Base-by-base conservation (phyloP, 2,113 vertebrate genomes). In the Dinomys branickii region DNA sequence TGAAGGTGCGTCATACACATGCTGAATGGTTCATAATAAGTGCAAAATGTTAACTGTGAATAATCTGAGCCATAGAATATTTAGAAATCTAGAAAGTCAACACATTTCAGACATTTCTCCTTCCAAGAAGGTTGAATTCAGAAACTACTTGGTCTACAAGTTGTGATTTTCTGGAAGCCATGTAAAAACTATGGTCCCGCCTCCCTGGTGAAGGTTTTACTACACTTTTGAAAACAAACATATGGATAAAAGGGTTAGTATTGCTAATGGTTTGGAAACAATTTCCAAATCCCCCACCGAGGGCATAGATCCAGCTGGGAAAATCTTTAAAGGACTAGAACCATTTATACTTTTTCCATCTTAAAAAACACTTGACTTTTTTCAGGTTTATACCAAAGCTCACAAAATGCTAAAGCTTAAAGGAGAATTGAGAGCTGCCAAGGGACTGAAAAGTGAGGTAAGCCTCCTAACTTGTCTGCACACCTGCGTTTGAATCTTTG, bases 391-490 rank as follows among this genome's bases (percentile, higher is more conserved):
- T 95, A 96, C 88, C 91, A 96, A 97, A 91, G 97, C 97, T 85
- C 97, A 98, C 88, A 88, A 96, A 78, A 93, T 98, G 65, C 92
- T 98, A 87, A 98, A 95, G 38, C 96, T 98, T 92, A 98, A 97
- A 87, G 88, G 96, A 93, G 97, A 98, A 52, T 97, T 98, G 88
- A 96, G 94, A 58, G 63, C 97, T 65, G 44, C 91, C 41, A 95
- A 98, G 89, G 97, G 98, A 94, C 85, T 75, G n/a, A 97, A 97
- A 93, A 90, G 97, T 59, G 96, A 98, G 98, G 98, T 98, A 96
- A 94, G 94, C 1, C 35, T 67, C 47, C 85, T 81, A 65, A 84
- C 52, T 80, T 11, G 26, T 73, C 44, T 38, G 7, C 24, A 5
- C n/a, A 10, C 5, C 7, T 47, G 7, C 30, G 88, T 22, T 59